Evolutionary conservation across 2,888 invertebrate genomes (phyloP).

Genomic region (Nephrotoma flavescens): DNA sequence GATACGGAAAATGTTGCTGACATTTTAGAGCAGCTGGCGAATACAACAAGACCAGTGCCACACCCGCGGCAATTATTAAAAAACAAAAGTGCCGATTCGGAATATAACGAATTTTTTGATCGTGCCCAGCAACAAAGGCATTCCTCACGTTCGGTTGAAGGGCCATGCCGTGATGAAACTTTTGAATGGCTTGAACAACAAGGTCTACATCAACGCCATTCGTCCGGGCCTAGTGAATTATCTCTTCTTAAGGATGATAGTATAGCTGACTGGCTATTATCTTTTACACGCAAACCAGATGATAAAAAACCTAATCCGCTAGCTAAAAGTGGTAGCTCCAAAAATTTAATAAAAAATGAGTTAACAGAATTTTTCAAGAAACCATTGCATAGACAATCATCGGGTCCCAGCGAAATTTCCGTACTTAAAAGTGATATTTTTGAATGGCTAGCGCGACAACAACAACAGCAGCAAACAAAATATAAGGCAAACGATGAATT

Average conservation of each 20-base stretch:
- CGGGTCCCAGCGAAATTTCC: constrained; percentile 30
- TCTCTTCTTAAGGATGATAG: constrained; percentile 28
- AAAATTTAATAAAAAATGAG: constrained; percentile 20
- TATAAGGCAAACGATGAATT: constrained; percentile 14
- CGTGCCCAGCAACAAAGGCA: constrained; percentile 30
- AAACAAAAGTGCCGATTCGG: constrained; percentile 18
- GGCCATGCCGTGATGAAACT: constrained; percentile 28
- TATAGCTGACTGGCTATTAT: constrained; percentile 29
- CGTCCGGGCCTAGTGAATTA: constrained; percentile 31
- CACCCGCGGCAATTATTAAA: constrained; percentile 19
- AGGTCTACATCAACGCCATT: constrained; percentile 26
- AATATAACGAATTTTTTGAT: constrained; percentile 27
- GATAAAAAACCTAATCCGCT: constrained; percentile 15
- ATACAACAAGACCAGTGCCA: constrained; percentile 15
- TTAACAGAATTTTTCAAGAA: constrained; percentile 29
- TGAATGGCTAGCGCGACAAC: constrained; percentile 31
- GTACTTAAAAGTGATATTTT: constrained; percentile 30
- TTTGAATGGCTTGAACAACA: constrained; percentile 29
- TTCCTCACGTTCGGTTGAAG: constrained; percentile 31
- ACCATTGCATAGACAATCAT: constrained; percentile 29
- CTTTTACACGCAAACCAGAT: constrained; percentile 26
- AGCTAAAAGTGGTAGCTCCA: not conserved
- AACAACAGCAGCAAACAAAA: constrained; percentile 14
- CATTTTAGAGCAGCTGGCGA: constrained; percentile 7
- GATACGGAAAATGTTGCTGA: constrained; percentile 2